Evolutionary conservation across 2,113 vertebrate species (phyloP), one percentile per base, ranked within the genome.

Genomic region (Arenaria interpres): DNA sequence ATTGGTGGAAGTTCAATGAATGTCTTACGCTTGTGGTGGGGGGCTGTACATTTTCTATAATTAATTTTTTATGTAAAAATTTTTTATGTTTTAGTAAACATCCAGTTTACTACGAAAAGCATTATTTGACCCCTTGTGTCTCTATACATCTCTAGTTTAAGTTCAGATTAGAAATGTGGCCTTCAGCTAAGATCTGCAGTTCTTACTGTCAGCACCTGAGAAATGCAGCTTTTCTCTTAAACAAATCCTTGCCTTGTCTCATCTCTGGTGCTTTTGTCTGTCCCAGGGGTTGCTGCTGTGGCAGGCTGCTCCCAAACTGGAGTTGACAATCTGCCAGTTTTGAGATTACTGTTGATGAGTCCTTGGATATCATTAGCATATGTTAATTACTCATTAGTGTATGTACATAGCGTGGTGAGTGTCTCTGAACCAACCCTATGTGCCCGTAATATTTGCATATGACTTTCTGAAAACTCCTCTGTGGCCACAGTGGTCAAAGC

Each of bases 301-400:
- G 30, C 45, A 87, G 54, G 21, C 24, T 80, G 46, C 37, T 85
- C 72, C 73, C 73, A 85, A 84, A 74, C 16, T 53, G 41, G 25
- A 90, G 30, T 2, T 76, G 54, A 62, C n/a, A 93, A 67, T n/a
- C 37, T 71, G 71, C 64, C 76, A 56, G 43, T 75, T 89, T 66
- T 91, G 60, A 59, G 30, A 92, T 67, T 78, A 71, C 10, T 28
- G 39, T 59, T 93, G 60, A 71, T 84, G 72, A 93, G n/a, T 78
- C 86, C 68, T 90, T 78, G 73, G 64, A 19, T 89, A 60, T 75
- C 33, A 81, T 89, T 81, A 96, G 12, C 56, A 60, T 94, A 85
- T 72, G 80, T 84, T 84, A 92, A 94, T 96, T 92, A 78, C 76
- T 95, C 43, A 75, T 87, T 81, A 95, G 80, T 75, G 10, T 59